phyloP scores from a whole-genome alignment of 2,888 invertebrate species.

The Rhagonycha lutea region DNA sequence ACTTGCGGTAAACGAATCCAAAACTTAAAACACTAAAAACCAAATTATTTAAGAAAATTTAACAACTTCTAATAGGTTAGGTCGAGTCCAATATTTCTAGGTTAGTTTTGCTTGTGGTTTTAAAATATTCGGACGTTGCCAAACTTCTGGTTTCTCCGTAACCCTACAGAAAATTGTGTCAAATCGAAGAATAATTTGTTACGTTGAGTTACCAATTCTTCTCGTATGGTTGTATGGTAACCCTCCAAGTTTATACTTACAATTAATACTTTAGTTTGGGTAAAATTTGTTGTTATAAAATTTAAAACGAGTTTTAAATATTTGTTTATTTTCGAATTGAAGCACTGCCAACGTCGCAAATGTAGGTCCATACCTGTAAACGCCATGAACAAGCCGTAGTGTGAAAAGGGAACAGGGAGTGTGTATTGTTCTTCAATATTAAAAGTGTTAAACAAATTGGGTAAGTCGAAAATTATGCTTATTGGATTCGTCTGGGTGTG shows the following conservation, averaged over 20 bases:
- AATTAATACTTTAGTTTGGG: background rate
- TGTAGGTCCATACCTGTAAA: constrained; percentile 19
- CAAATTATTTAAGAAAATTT: background rate
- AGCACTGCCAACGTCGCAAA: background rate
- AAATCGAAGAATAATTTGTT: background rate
- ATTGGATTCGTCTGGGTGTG: background rate
- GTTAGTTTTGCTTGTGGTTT: background rate
- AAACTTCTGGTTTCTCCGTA: background rate
- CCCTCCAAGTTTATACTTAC: background rate
- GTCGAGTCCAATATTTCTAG: background rate
- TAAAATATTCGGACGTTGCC: background rate
- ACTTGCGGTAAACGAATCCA: background rate
- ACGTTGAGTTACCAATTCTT: background rate
- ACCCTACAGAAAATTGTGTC: background rate
- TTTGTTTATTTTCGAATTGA: background rate
- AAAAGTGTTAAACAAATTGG: constrained; percentile 13
- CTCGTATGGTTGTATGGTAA: background rate
- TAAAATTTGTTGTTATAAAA: background rate
- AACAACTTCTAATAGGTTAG: background rate
- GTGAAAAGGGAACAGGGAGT: constrained; percentile 51
- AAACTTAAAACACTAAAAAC: background rate
- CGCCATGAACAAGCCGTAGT: constrained; percentile 52
- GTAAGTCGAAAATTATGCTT: constrained; percentile 8
- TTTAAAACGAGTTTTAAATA: background rate
- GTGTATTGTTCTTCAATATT: constrained; percentile 44